Base-by-base conservation (phyloP, 2,797 vertebrate genomes). In the Alcedo atthis region DNA sequence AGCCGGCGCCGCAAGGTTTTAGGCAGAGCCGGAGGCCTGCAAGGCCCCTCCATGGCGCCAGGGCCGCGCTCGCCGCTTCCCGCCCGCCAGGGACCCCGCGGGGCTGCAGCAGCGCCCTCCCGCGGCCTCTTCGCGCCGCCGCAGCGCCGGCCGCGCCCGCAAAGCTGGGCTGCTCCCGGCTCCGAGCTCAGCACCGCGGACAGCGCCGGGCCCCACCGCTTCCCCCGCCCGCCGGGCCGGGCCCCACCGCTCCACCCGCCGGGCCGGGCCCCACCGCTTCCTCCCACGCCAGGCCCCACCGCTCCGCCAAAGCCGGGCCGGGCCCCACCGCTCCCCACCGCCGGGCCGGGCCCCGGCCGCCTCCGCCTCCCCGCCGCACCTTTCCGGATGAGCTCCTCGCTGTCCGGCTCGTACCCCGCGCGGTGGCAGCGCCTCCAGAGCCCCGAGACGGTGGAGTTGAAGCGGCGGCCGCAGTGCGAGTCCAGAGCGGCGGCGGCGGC, bases 391-490 rank as follows among this genome's bases (percentile, higher is more conserved):
- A 99, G 98, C 96, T 98, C 98, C 96, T 99, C 98, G 77, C 98
- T 98, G 96, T 99, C 98, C 96, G 98, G 97, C 97, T 99, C 98
- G 97, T 98, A 99, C 43, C 98, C 98, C 45, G 98, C 98, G 76
- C 98, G 98, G 95, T 98, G 98, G 91, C 98, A 99, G 97, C 97
- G 98, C 92, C 98, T 98, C 98, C 98, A 99, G 18, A 99, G 98
- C 51, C 98, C 98, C 77, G 98, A 98, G 69, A 98, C 97, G 63
- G 98, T 98, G 93, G 98, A 99, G 96, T 99, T 99, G 84, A 98
- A 98, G 97, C 98, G 98, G 61, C 98, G 98, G 88, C 97, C 98
- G 97, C 98, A 99, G 84, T 98, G 98, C 49, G 98, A 98, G 95
- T 99, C 98, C 97, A 98, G 97, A 32, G 98, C 97, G 17, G 98